Conservation (phyloP, 2,113 vertebrate genomes). For the Narcine bancroftii region DNA sequence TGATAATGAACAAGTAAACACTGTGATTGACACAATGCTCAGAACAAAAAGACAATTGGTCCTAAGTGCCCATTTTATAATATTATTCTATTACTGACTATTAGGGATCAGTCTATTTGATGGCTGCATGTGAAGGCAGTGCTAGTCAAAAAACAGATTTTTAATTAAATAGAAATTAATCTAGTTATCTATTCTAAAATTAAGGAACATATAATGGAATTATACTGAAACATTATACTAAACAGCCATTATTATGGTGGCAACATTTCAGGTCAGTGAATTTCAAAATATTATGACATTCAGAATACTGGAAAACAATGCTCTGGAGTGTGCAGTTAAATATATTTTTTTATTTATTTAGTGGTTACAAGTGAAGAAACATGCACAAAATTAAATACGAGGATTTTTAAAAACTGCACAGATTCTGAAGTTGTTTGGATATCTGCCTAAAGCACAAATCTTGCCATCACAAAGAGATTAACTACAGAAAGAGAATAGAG, state of each 20-base stretch:
- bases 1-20: not conserved
- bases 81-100: not conserved
- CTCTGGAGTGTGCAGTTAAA: not conserved
- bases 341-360: not conserved
- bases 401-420: not conserved
- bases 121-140: not conserved
- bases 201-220: not conserved
- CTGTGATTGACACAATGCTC: not conserved
- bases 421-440: not conserved
- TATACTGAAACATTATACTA: not conserved
- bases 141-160: not conserved
- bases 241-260: not conserved
- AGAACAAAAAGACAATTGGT: not conserved
- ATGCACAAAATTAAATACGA: not conserved
- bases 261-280: not conserved
- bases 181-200: not conserved
- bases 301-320: not conserved
- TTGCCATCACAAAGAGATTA: not conserved
- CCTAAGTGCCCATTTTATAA: not conserved
- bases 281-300: not conserved
- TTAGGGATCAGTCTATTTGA: not conserved
- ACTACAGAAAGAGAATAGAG: not conserved
- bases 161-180: not conserved
- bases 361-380: not conserved
- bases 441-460: not conserved